These are phyloP conservation scores for Tachuris rubrigastra DNA, from an alignment of 2,113 vertebrate species.

Conservation along the genomic window DNA sequence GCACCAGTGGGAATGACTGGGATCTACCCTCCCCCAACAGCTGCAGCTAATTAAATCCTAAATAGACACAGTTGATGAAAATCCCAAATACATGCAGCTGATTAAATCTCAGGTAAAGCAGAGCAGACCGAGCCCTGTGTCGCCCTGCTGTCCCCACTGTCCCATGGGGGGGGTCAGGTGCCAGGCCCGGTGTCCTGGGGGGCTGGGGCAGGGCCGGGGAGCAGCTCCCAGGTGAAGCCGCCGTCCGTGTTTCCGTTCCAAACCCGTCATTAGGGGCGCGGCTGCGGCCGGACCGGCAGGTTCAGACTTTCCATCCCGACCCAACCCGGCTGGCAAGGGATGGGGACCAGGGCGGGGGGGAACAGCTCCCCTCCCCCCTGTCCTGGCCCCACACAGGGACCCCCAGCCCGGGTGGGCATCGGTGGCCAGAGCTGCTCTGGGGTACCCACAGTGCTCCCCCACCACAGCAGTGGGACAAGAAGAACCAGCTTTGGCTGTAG, in stretches of 20 bases:
- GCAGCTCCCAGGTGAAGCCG: not conserved
- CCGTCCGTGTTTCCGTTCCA: not conserved
- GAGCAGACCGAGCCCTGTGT: rapidly evolving
- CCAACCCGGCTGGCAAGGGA: not conserved
- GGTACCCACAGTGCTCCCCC: not conserved
- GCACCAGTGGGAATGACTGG: not conserved
- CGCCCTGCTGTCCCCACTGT: rapidly evolving
- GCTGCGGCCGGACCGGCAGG: conserved; percentile 25
- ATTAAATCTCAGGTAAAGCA: not conserved
- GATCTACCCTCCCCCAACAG: not conserved
- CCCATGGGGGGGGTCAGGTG: rapidly evolving
- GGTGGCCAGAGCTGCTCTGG: too few species aligned
- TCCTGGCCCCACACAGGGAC: not conserved
- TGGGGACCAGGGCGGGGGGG: not conserved
- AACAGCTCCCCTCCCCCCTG: not conserved
- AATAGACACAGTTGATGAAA: not conserved
- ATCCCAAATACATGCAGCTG: not conserved
- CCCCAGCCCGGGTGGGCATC: not conserved
- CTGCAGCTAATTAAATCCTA: not conserved
- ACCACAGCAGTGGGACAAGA: rapidly evolving
- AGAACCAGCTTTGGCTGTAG: not conserved
- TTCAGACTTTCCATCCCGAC: conserved; percentile 36
- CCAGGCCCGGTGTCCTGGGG: not conserved
- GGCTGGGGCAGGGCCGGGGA: not conserved
- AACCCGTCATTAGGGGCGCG: conserved; percentile 35